Evolutionary conservation across 2,113 vertebrate genomes (phyloP).

Genomic region (Dasyprocta punctata): DNA sequence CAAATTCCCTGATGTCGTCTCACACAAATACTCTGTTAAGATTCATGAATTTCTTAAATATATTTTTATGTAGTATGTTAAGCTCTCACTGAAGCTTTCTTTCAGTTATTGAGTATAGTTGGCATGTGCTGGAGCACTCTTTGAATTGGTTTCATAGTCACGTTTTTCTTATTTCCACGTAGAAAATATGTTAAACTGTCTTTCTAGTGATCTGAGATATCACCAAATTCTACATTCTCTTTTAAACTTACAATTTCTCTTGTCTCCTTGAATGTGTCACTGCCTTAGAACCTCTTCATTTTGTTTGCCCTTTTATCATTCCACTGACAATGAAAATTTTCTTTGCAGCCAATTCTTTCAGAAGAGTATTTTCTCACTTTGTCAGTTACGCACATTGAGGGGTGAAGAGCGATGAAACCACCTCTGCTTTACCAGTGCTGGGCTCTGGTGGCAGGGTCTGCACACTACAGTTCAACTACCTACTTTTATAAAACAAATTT

Average conservation of each 20-base stretch:
- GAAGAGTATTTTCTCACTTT: not conserved
- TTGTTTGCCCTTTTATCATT: conserved; percentile 24
- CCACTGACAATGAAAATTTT: not conserved
- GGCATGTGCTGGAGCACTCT: not conserved
- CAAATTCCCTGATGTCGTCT: conserved; percentile 5
- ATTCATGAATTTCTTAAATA: conserved; percentile 45
- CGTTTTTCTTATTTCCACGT: conserved; percentile 26
- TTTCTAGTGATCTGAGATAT: not conserved
- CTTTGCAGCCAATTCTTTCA: not conserved
- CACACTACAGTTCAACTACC: not conserved
- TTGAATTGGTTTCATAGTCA: conserved; percentile 36
- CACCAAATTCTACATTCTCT: not conserved
- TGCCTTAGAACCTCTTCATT: not conserved
- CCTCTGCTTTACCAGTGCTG: not conserved
- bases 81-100: conserved; percentile 16
- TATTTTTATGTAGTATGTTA: not conserved
- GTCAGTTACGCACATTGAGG: not conserved
- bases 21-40: not conserved
- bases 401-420: not conserved
- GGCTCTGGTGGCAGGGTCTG: not conserved
- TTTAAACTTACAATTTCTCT: not conserved
- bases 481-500: conserved; percentile 92
- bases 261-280: not conserved
- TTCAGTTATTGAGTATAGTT: not conserved
- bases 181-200: not conserved